Percentiles rank a stretch among this genome's conserved stretches.
These are phyloP conservation scores for Ambastaia sidthimunki DNA, from an alignment of 2,797 vertebrate genomes.

Conservation along the genomic window DNA sequence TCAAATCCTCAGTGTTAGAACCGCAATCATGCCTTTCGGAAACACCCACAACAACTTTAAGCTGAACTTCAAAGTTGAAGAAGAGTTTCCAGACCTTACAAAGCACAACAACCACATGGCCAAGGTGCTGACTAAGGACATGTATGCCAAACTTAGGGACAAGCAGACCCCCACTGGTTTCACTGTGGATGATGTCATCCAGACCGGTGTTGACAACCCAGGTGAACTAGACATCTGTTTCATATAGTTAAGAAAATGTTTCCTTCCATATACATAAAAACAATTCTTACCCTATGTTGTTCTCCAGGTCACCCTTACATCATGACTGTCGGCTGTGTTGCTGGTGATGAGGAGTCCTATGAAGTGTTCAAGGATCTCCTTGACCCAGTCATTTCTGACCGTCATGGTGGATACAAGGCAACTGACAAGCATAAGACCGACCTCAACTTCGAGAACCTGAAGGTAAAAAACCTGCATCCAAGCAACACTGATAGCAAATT, in stretches of 20 bases:
- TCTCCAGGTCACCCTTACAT: constrained; percentile 90
- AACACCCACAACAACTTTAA: constrained; percentile 98
- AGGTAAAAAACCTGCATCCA: constrained; percentile 66
- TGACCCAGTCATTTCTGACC: constrained; percentile 89
- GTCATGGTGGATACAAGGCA: constrained; percentile 90
- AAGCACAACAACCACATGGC: constrained; percentile 98
- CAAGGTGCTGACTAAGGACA: constrained; percentile 82
- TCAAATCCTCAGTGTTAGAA: constrained; percentile 69
- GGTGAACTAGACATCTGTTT: constrained; percentile 70
- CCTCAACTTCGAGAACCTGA: constrained; percentile 93
- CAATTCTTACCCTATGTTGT: neutral
- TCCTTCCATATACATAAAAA: neutral
- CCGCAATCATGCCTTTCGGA: constrained; percentile 89
- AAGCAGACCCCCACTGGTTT: constrained; percentile 91
- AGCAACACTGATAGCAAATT: neutral
- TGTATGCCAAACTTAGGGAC: constrained; percentile 88
- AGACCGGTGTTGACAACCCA: constrained; percentile 93
- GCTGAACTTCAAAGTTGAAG: constrained; percentile 84
- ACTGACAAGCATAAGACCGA: constrained; percentile 94
- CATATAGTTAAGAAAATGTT: neutral
- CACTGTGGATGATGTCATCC: constrained; percentile 91
- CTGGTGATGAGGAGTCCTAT: constrained; percentile 91
- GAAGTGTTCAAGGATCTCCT: constrained; percentile 88
- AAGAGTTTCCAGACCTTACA: constrained; percentile 88
- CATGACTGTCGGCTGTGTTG: constrained; percentile 95